These are phyloP conservation scores for Dilophus febrilis DNA, from an alignment of 2,888 invertebrate genomes.

Conservation along the genomic window DNA sequence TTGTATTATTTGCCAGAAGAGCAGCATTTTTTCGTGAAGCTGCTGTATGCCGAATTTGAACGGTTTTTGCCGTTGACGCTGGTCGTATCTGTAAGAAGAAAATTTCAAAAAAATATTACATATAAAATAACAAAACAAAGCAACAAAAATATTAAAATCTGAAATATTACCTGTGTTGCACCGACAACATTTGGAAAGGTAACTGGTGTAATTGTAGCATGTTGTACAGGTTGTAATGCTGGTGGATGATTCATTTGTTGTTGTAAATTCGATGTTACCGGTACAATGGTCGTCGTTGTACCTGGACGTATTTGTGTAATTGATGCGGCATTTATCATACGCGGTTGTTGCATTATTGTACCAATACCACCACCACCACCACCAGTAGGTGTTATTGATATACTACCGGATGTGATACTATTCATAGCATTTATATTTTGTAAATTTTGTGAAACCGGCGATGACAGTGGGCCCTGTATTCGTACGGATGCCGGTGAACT, in stretches of 20 bases:
- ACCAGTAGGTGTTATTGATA: too few species aligned
- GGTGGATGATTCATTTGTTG: slow-evolving; percentile 20
- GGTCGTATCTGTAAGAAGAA: slow-evolving; percentile 23
- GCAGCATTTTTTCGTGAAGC: background rate
- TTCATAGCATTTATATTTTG: too few species aligned
- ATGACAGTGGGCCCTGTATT: slow-evolving; percentile 19
- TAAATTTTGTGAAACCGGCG: slow-evolving; percentile 1
- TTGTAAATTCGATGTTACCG: slow-evolving; percentile 18
- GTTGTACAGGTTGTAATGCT: slow-evolving; percentile 24
- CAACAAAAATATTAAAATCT: too few species aligned
- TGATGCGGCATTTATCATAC: slow-evolving; percentile 19
- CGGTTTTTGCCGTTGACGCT: slow-evolving; percentile 11
- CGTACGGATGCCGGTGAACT: slow-evolving; percentile 23
- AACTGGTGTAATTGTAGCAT: slow-evolving; percentile 7
- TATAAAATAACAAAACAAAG: too few species aligned
- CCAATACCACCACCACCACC: too few species aligned
- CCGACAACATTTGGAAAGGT: slow-evolving; percentile 9
- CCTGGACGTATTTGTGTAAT: slow-evolving; percentile 21
- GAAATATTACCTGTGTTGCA: slow-evolving; percentile 10
- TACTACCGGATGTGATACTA: too few species aligned
- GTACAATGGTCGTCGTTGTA: slow-evolving; percentile 14
- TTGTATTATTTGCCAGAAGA: too few species aligned
- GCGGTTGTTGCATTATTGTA: slow-evolving; percentile 18
- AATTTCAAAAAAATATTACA: too few species aligned
- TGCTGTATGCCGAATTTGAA: slow-evolving; percentile 14